Percentiles rank a stretch among this genome's conserved stretches.
These are phyloP conservation scores for Amphilophus citrinellus DNA, from an alignment of 2,113 vertebrate genomes.

Conservation along the genomic window DNA sequence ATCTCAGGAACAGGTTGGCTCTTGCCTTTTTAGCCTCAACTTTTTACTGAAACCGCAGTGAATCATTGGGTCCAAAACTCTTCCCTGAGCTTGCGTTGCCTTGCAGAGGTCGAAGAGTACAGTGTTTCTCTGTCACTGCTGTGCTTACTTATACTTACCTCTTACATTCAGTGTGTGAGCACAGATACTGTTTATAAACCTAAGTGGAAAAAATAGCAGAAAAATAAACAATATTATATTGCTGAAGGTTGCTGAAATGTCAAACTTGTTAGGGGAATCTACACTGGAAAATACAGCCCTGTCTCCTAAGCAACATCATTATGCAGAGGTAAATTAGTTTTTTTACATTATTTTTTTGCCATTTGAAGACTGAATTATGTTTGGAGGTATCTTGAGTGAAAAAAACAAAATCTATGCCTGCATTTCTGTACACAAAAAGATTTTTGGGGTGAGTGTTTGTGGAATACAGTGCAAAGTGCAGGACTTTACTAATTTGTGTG, in stretches of 20 bases:
- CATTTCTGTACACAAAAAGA: too few relatives aligned
- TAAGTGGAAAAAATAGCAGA: background rate
- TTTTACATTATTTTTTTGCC: background rate
- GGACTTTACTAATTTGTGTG: background rate
- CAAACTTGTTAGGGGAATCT: background rate
- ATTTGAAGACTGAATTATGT: background rate
- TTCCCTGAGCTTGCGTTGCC: background rate
- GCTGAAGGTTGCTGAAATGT: background rate
- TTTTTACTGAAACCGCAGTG: slow-evolving; percentile 23
- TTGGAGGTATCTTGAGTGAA: background rate
- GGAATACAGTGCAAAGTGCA: too few relatives aligned
- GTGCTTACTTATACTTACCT: background rate
- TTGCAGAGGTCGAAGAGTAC: slow-evolving; percentile 16
- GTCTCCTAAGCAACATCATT: background rate
- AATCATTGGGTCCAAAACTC: slow-evolving; percentile 6
- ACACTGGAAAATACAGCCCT: background rate
- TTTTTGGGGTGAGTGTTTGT: too few relatives aligned
- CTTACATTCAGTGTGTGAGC: background rate
- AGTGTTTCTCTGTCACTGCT: background rate
- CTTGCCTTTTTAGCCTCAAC: background rate
- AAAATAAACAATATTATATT: background rate
- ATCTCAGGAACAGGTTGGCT: background rate
- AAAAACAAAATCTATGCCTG: too few relatives aligned
- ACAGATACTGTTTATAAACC: background rate
- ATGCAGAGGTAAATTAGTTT: background rate